Percentiles rank a stretch among this genome's conserved stretches.
Evolutionary conservation across 2,888 invertebrate genomes (phyloP).

Genomic region (Pinctada fucata): DNA sequence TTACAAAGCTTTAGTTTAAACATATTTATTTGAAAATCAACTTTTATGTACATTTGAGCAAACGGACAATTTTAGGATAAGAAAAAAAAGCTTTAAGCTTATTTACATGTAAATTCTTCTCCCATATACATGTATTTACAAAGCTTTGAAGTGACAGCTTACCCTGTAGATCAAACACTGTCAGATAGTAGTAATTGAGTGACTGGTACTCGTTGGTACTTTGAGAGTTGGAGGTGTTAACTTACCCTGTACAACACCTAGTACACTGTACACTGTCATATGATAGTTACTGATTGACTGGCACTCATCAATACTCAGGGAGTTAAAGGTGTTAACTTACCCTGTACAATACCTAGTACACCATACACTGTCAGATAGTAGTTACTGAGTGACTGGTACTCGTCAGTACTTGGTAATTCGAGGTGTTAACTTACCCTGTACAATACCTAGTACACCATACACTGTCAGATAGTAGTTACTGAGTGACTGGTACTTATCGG

Average conservation of each 20-base stretch:
- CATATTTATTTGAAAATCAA: too few relatives aligned
- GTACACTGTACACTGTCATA: slow-evolving; percentile 77
- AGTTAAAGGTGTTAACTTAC: slow-evolving; percentile 39
- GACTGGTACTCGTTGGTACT: too few relatives aligned
- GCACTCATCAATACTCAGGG: neutral
- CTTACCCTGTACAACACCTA: slow-evolving; percentile 67
- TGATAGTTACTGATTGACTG: slow-evolving; percentile 51
- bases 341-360: slow-evolving; percentile 66
- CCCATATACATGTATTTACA: too few relatives aligned
- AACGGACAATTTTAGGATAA: too few relatives aligned
- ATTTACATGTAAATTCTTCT: too few relatives aligned
- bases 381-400: slow-evolving; percentile 57
- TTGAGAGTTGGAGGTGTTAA: too few relatives aligned
- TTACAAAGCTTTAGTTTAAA: too few relatives aligned
- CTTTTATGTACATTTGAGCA: neutral
- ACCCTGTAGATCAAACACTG: slow-evolving; percentile 76
- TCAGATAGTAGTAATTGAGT: slow-evolving; percentile 66
- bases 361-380: slow-evolving; percentile 78
- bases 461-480: slow-evolving; percentile 70
- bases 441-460: slow-evolving; percentile 72
- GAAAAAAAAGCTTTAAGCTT: too few relatives aligned
- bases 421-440: slow-evolving; percentile 61
- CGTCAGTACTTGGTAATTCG: slow-evolving; percentile 44
- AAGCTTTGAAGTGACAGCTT: slow-evolving; percentile 65
- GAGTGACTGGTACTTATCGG: slow-evolving; percentile 50